phyloP scores from a whole-genome alignment of 2,113 vertebrate genomes.

The Rhizomys pruinosus region DNA sequence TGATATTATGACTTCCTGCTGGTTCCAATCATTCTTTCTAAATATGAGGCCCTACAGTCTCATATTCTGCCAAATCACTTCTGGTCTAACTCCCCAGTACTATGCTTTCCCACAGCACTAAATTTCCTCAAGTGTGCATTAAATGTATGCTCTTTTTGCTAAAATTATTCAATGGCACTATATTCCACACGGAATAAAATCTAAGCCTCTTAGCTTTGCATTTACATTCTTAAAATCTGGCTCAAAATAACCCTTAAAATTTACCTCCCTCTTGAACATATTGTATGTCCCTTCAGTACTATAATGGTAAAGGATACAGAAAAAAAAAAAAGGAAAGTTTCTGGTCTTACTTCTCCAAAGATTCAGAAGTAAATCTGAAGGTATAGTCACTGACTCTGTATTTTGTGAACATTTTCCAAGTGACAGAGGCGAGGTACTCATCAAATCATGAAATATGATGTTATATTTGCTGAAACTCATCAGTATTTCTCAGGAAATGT shows the following conservation, averaged over 20 bases:
- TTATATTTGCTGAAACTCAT: not conserved
- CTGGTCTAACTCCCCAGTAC: not conserved
- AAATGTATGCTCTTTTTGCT: not conserved
- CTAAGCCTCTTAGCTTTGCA: constrained; percentile 9
- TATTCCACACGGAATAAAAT: constrained; percentile 7
- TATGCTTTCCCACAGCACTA: not conserved
- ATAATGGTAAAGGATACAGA: not conserved
- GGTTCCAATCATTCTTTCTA: not conserved
- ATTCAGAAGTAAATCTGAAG: not conserved
- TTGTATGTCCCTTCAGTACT: not conserved
- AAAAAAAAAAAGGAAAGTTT: not conserved
- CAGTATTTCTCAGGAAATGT: not conserved
- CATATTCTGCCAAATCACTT: not conserved
- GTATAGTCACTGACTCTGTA: not conserved
- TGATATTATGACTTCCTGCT: not conserved
- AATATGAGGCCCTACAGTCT: not conserved
- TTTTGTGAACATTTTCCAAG: not conserved
- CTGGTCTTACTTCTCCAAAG: not conserved
- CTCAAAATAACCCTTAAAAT: constrained; percentile 13
- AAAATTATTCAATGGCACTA: constrained; percentile 1
- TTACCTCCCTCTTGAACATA: not conserved
- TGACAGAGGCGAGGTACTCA: not conserved
- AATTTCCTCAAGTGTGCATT: not conserved
- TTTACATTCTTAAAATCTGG: constrained; percentile 29
- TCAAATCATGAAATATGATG: not conserved